phyloP scores from a whole-genome alignment of 2,113 vertebrate species.

The Podarcis cretensis region DNA sequence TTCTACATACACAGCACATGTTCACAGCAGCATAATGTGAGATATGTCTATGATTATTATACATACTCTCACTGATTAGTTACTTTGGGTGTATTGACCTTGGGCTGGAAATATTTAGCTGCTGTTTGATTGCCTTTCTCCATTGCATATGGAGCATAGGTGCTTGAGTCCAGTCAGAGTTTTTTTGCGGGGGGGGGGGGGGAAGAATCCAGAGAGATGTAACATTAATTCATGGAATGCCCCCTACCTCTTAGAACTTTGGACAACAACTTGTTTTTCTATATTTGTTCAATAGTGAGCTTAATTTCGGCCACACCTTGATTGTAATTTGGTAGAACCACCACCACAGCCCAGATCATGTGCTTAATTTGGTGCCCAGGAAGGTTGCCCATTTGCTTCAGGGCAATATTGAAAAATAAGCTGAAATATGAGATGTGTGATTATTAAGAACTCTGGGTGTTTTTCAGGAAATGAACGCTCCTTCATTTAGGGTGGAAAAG shows the following conservation, averaged over 20 bases:
- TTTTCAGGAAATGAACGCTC: constrained; percentile 80
- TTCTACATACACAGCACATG: not conserved
- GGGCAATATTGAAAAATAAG: not conserved
- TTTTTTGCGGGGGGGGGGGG: too few relatives aligned
- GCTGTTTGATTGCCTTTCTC: not conserved
- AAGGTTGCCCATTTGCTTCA: not conserved
- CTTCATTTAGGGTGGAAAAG: constrained; percentile 81
- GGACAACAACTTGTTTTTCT: not conserved
- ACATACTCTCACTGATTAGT: not conserved
- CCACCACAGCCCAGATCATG: not conserved
- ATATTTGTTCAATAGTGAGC: not conserved
- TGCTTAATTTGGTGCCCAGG: not conserved
- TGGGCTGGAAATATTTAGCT: not conserved
- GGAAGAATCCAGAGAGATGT: not conserved
- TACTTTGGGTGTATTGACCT: not conserved
- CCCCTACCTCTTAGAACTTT: not conserved
- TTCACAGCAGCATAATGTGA: not conserved
- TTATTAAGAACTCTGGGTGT: not conserved
- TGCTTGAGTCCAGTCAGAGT: not conserved
- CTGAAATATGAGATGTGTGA: not conserved
- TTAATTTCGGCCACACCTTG: not conserved
- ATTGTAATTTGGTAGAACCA: not conserved
- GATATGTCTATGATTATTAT: not conserved
- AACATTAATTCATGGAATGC: not conserved
- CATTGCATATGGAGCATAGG: not conserved